phyloP scores from a whole-genome alignment of 2,888 invertebrate genomes.

The Holacanthella duospinosa region DNA sequence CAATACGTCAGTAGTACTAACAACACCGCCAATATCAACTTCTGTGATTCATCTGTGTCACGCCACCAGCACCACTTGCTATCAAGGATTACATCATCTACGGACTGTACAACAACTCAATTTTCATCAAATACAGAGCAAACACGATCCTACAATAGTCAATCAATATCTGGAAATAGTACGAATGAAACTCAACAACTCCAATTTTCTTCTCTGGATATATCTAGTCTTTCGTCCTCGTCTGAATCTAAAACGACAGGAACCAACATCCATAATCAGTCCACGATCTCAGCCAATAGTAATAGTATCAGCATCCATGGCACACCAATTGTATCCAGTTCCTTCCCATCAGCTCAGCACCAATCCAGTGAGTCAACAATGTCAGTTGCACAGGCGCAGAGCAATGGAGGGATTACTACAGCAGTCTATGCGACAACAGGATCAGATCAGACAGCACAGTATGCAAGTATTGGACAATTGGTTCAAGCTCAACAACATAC shows the following conservation, averaged over 20 bases:
- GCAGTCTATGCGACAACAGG: neutral
- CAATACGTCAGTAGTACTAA: neutral
- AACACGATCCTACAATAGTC: neutral
- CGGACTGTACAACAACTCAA: too few species aligned
- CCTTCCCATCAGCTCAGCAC: neutral
- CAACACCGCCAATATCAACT: too few species aligned
- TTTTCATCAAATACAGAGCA: neutral
- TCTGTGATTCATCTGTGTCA: too few species aligned
- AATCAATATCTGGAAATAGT: neutral
- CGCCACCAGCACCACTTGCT: too few species aligned
- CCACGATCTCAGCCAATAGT: neutral
- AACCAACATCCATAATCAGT: neutral
- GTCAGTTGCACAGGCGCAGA: neutral
- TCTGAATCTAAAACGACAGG: constrained; percentile 4
- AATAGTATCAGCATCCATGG: neutral
- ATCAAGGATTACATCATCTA: too few species aligned
- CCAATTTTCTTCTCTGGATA: neutral
- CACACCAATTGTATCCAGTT: neutral
- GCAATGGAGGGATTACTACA: neutral
- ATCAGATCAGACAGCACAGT: constrained; percentile 5
- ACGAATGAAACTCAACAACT: neutral
- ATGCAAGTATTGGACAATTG: constrained; percentile 14
- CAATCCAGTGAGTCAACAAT: neutral
- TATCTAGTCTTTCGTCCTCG: constrained; percentile 30
- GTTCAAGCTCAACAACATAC: constrained; percentile 16